A percentile compares a stretch with the other conserved stretches of the same genome.
These are phyloP conservation scores for Neosalanx taihuensis DNA, from an alignment of 2,797 vertebrate species.

Conservation along the genomic window DNA sequence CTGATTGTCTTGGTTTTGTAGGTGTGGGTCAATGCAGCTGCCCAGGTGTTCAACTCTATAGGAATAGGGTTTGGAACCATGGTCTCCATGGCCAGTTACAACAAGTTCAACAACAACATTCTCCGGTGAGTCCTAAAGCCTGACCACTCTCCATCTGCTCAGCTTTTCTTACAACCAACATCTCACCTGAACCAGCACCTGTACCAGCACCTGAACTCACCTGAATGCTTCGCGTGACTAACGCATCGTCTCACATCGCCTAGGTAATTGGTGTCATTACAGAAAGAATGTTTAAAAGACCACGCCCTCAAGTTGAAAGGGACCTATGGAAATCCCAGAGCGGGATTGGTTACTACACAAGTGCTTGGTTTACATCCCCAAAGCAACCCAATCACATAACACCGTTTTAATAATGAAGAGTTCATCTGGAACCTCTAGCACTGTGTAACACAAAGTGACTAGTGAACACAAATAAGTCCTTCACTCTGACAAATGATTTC, in stretches of 20 bases:
- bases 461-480: neutral
- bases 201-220: too few relatives aligned
- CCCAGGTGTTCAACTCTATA: constrained; percentile 78
- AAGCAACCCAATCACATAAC: neutral
- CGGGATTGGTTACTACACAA: constrained; percentile 1
- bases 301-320: neutral
- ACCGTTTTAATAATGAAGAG: too few relatives aligned
- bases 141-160: too few relatives aligned
- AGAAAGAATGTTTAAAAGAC: too few relatives aligned
- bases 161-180: too few relatives aligned
- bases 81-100: constrained; percentile 78
- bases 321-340: neutral
- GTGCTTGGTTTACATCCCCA: neutral
- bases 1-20: constrained; percentile 23
- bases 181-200: too few relatives aligned
- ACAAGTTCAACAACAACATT: constrained; percentile 76
- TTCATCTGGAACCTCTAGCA: too few relatives aligned
- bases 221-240: too few relatives aligned
- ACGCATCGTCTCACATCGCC: too few relatives aligned
- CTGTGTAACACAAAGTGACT: too few relatives aligned
- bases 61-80: constrained; percentile 74
- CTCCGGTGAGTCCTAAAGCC: constrained; percentile 56
- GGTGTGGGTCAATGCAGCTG: constrained; percentile 77
- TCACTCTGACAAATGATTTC: neutral
- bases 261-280: too few relatives aligned